Evolutionary conservation across 2,797 vertebrate genomes (phyloP).

Genomic region (Cirrhinus molitorella): DNA sequence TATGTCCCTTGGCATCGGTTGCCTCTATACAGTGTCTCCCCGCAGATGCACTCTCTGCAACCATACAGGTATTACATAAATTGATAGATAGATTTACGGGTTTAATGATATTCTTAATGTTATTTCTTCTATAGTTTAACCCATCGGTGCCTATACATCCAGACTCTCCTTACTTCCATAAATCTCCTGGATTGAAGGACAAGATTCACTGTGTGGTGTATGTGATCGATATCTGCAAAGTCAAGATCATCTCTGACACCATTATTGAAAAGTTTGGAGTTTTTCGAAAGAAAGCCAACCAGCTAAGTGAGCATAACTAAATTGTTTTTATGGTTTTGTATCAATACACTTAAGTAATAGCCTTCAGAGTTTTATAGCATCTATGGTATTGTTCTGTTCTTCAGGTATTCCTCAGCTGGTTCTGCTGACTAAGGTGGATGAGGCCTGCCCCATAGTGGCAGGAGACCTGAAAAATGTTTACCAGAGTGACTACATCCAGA

Average conservation of each 20-base stretch:
- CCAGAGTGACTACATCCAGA: slow-evolving; percentile 62
- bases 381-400: too few relatives aligned
- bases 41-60: slow-evolving; percentile 14
- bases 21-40: too few relatives aligned
- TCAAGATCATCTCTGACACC: slow-evolving; percentile 65
- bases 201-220: slow-evolving; percentile 74
- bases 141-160: slow-evolving; percentile 57
- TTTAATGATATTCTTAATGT: too few relatives aligned
- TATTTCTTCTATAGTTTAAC: too few relatives aligned
- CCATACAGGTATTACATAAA: too few relatives aligned
- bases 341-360: too few relatives aligned
- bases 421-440: slow-evolving; percentile 74
- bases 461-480: slow-evolving; percentile 71
- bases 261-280: too few relatives aligned
- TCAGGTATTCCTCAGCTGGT: slow-evolving; percentile 72
- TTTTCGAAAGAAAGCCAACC: too few relatives aligned
- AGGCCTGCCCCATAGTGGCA: slow-evolving; percentile 71
- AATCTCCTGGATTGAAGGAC: slow-evolving; percentile 63
- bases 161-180: slow-evolving; percentile 59
- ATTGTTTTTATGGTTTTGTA: too few relatives aligned
- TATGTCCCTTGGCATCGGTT: slow-evolving; percentile 45
- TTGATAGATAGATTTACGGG: too few relatives aligned
- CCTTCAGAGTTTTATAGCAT: too few relatives aligned
- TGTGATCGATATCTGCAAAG: slow-evolving; percentile 69
- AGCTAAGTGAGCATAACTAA: too few relatives aligned